Conservation (phyloP, 1,140 invertebrate species). For the Heliconius nattereri region DNA sequence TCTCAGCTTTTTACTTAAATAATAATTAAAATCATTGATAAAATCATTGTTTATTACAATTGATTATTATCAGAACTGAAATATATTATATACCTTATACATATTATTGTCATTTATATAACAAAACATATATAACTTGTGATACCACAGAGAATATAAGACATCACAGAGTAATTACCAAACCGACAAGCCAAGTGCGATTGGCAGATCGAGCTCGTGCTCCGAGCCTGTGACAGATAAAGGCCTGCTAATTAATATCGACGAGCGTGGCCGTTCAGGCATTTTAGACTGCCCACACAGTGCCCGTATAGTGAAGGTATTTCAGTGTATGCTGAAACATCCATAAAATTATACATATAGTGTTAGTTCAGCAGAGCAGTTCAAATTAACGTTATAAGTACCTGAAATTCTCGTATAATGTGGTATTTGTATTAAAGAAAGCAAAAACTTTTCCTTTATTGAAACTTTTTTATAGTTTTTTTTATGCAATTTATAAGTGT, state of each 20-base stretch:
- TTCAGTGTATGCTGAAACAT: slow-evolving; percentile 4
- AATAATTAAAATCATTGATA: no score
- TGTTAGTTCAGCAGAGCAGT: background rate
- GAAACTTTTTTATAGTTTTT: no score
- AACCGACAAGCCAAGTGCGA: slow-evolving; percentile 46
- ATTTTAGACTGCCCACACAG: slow-evolving; percentile 3
- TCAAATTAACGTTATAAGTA: background rate
- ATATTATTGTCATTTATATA: background rate
- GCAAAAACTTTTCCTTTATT: no score
- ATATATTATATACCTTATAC: no score
- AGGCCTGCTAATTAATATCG: slow-evolving; percentile 58
- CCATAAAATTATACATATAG: background rate
- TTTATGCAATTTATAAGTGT: no score
- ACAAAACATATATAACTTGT: background rate
- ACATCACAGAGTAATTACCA: slow-evolving; percentile 54
- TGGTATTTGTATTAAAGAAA: background rate
- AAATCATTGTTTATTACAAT: no score
- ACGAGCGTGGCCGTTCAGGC: slow-evolving; percentile 4
- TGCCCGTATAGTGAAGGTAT: slow-evolving; percentile 2
- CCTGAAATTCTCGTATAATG: background rate
- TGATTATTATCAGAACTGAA: no score
- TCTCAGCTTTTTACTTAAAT: no score
- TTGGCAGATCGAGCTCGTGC: slow-evolving; percentile 52
- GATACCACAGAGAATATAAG: slow-evolving; percentile 34
- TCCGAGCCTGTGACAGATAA: slow-evolving; percentile 48